phyloP scores from a whole-genome alignment of 2,888 invertebrate species.

The Caradrina clavipalpis region DNA sequence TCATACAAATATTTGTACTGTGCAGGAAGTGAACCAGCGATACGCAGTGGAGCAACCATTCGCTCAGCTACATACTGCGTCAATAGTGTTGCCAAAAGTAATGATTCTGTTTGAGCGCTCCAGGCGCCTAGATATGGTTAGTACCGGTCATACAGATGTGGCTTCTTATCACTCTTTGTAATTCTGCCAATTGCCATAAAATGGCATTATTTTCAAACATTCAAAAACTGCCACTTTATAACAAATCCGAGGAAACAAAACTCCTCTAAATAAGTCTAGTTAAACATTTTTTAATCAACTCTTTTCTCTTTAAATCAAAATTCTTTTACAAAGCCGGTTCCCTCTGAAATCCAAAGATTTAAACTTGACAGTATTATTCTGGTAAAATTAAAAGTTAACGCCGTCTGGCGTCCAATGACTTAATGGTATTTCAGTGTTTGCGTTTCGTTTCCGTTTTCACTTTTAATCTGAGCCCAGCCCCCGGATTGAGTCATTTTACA shows the following conservation, averaged over 20 bases:
- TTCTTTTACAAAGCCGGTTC: conserved; percentile 56
- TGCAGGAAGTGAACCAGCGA: no score
- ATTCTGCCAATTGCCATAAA: neutral
- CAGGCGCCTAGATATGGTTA: no score
- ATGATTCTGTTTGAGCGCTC: no score
- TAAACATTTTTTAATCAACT: conserved; percentile 58
- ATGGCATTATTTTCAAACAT: neutral
- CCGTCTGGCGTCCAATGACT: conserved; percentile 77
- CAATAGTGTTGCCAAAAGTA: no score
- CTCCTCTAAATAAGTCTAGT: conserved; percentile 47
- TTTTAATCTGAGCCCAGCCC: conserved; percentile 75
- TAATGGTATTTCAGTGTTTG: conserved; percentile 88
- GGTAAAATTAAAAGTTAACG: conserved; percentile 81
- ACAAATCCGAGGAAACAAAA: conserved; percentile 15
- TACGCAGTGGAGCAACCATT: no score
- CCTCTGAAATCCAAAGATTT: conserved; percentile 66
- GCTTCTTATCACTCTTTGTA: neutral
- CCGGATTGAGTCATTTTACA: conserved; percentile 70
- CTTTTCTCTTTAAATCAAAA: conserved; percentile 59
- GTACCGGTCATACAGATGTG: no score
- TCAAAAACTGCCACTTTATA: conserved; percentile 1
- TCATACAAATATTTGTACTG: no score
- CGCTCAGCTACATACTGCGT: no score
- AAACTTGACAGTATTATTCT: conserved; percentile 72
- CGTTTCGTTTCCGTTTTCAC: conserved; percentile 81